Evolutionary conservation across 2,113 vertebrate genomes (phyloP), one percentile per base, ranked within the genome.

Genomic region (Gymnorhina tibicen): DNA sequence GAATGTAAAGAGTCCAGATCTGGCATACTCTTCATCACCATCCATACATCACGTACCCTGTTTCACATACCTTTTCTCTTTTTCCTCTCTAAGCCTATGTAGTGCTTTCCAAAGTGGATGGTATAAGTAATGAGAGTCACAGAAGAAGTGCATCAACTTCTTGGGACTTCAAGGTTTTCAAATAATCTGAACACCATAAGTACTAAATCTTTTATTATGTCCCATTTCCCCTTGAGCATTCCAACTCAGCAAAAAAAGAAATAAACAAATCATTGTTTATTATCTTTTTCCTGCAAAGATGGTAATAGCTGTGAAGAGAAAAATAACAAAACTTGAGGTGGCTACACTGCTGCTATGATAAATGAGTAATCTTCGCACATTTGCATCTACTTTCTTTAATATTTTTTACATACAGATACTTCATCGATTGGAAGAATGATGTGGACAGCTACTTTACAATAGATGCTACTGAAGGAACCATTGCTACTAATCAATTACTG

Each of bases 401-500:
- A 62, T 95, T 89, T 94, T 93, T 67, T 53, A 44, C 44, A 50
- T 63, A 18, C 97, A 99, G 99, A 97, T 99, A 99, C 95, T 99
- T 99, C 97, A 99, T 99, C 50, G 99, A 99, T 97, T 99, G 98
- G 99, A 99, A 98, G 98, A 99, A 97, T 68, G 99, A 99, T 96
- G 90, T 98, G 95, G 99, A 99, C 98, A 99, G 98, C 98, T 99
- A 98, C 98, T 99, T 99, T 79, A 98, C 98, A 96, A 98, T 99
- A 85, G 99, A 99, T 86, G 98, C 98, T 13, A 98, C 98, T 68
- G 99, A 99, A 96, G 99, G 99, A 92, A 99, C 99, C 13, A 98
- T 99, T 91, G 99, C 99, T 93, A 99, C 99, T 74, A 99, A 99
- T 64, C 98, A 99, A 93, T 98, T 99, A 74, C 97, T 99, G 74